Evolutionary conservation across 2,113 vertebrate species (phyloP), one percentile per base, ranked within the genome.

Genomic region (Progne subis): DNA sequence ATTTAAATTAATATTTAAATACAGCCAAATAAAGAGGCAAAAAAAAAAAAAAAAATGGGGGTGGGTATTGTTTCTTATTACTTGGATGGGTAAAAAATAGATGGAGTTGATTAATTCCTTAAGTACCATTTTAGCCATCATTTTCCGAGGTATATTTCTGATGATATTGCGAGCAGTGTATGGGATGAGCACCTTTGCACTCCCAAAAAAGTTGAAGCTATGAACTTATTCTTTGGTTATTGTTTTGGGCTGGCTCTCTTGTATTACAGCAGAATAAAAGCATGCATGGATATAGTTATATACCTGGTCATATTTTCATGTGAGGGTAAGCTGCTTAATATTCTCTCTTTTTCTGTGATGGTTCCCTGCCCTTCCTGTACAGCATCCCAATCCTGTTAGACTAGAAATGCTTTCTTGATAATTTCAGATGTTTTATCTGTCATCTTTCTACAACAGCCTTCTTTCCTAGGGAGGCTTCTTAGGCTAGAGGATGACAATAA

Each of bases 21-120:
- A 25, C 39, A 59, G 9, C 32, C 9, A 32, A 93, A 88, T 39
- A 86, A 81, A n/a, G 29, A 32, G 25, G 8, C 2, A 21, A 43
- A 50, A 49, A 72, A 9, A 3, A 2, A 11, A 18, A 56, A 49
- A 44, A 6, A 31, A 18, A 4, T 18, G 8, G 3, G 2, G 0
- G 39, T 18, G 7, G 1, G 1, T 0, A 49, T 71, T 50, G 3
- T 1, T 25, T 88, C 47, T 76, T 63, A 6, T 25, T 57, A 21
- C 80, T 75, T 72, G 11, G 8, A 14, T 64, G 11, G 57, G 15
- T 78, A 43, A 57, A 77, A 86, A 64, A 25, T 14, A 41, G 41
- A 31, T 8, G 29, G 14, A 14, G 4, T 46, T 70, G 5, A 28
- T 70, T 90, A 77, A 46, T 85, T 90, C 74, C 15, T 1, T 21